These are phyloP conservation scores for Anarrhichthys ocellatus DNA, from an alignment of 2,113 vertebrate genomes.

Conservation along the genomic window DNA sequence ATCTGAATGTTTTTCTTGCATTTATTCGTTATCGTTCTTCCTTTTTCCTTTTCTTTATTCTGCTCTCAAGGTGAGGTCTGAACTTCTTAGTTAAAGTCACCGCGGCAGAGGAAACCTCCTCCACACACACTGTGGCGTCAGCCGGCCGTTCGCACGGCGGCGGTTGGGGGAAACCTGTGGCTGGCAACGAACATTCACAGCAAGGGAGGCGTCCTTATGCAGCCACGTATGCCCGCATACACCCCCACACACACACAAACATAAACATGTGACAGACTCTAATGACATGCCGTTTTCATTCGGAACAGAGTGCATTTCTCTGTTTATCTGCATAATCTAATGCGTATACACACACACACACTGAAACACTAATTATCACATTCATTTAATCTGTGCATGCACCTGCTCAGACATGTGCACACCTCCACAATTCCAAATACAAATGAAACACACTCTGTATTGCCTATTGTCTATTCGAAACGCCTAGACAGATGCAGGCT, in stretches of 20 bases:
- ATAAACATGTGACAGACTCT: not conserved
- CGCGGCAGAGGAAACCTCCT: conserved; percentile 29
- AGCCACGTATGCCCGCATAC: not conserved
- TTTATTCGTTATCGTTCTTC: conserved; percentile 25
- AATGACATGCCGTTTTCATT: conserved; percentile 8
- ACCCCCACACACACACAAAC: conserved; percentile 6
- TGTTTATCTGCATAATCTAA: not conserved
- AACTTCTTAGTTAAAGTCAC: conserved; percentile 15
- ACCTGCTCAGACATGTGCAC: not conserved
- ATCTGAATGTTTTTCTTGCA: conserved; percentile 19
- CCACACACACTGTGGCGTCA: not conserved
- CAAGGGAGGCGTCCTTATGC: conserved; percentile 25
- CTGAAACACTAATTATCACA: not conserved
- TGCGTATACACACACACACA: not conserved
- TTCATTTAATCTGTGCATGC: not conserved
- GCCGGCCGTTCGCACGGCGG: not conserved
- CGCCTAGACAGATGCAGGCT: not conserved
- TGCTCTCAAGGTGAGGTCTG: conserved; percentile 22
- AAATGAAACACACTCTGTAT: not conserved
- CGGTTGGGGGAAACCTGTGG: conserved; percentile 28
- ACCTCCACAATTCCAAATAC: not conserved
- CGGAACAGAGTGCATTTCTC: not conserved
- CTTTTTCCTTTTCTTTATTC: not conserved
- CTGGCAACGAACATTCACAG: not conserved
- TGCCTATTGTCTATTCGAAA: not conserved